Conservation (phyloP, 2,113 vertebrate species). For the Notiomystis cincta region DNA sequence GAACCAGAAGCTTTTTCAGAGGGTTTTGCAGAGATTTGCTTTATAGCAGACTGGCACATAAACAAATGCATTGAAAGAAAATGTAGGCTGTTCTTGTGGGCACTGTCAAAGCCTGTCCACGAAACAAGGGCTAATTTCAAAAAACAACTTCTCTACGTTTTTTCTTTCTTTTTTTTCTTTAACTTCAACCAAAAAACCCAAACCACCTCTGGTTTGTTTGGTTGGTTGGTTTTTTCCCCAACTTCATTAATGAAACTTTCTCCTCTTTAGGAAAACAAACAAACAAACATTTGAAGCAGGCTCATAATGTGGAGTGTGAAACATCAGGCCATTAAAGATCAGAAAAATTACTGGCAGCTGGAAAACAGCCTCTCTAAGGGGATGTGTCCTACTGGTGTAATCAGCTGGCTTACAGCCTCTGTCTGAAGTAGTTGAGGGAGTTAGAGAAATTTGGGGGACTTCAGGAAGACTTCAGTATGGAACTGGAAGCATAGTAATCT, state of each 20-base stretch:
- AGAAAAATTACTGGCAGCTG: background rate
- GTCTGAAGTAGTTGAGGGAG: background rate
- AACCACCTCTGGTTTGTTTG: background rate
- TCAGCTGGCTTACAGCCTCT: background rate
- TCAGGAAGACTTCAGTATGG: background rate
- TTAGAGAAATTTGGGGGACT: background rate
- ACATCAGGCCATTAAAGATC: background rate
- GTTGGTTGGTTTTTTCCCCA: fast-evolving
- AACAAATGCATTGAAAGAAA: background rate
- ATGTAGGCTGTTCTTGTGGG: background rate
- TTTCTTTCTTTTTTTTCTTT: fast-evolving
- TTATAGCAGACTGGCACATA: background rate
- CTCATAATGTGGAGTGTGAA: background rate
- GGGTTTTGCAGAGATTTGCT: background rate
- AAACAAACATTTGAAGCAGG: background rate
- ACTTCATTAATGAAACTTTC: background rate
- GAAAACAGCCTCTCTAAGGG: background rate
- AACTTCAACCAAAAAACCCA: background rate
- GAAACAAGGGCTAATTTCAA: background rate
- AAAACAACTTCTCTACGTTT: background rate
- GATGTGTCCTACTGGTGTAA: background rate
- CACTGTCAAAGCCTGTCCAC: background rate
- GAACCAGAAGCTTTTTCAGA: background rate
- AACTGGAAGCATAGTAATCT: background rate
- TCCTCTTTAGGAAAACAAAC: background rate